phyloP scores from a whole-genome alignment of 2,113 vertebrate genomes.

The Cochlearius cochlearius region DNA sequence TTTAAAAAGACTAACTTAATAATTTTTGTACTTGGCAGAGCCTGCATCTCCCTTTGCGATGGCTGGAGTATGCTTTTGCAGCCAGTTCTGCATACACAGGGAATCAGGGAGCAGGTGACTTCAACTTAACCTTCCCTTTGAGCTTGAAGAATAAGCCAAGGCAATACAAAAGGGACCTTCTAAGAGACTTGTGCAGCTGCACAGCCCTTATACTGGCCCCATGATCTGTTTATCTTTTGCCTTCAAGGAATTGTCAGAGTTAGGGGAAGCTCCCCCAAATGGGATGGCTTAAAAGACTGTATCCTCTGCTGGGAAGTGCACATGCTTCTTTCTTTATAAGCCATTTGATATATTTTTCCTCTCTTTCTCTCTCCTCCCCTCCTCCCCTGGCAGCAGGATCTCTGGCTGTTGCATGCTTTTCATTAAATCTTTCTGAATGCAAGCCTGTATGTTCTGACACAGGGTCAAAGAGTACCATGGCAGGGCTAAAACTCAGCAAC shows the following conservation, averaged over 20 bases:
- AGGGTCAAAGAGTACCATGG: conserved; percentile 16
- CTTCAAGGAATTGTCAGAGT: conserved; percentile 39
- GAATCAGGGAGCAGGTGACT: conserved; percentile 50
- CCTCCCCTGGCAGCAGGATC: conserved; percentile 17
- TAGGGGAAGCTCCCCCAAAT: conserved; percentile 21
- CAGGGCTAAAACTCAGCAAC: neutral
- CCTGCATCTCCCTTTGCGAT: neutral
- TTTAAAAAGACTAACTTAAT: neutral
- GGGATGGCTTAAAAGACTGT: conserved; percentile 6
- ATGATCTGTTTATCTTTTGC: conserved; percentile 51
- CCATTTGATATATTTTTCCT: conserved; percentile 11
- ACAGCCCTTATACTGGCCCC: conserved; percentile 48
- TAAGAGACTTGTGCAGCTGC: conserved; percentile 48
- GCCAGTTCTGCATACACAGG: neutral
- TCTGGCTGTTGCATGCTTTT: conserved; percentile 29
- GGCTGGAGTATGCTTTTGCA: neutral
- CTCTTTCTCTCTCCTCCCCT: neutral
- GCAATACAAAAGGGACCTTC: conserved; percentile 36
- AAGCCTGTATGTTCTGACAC: conserved; percentile 20
- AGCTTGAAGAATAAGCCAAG: conserved; percentile 34
- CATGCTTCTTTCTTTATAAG: neutral
- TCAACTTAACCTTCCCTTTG: conserved; percentile 46
- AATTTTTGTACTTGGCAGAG: neutral
- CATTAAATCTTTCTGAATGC: conserved; percentile 54
- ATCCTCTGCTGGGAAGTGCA: conserved; percentile 21